Conservation (phyloP, 92 coral and sea anemone genomes). For the Porites divaricata region DNA sequence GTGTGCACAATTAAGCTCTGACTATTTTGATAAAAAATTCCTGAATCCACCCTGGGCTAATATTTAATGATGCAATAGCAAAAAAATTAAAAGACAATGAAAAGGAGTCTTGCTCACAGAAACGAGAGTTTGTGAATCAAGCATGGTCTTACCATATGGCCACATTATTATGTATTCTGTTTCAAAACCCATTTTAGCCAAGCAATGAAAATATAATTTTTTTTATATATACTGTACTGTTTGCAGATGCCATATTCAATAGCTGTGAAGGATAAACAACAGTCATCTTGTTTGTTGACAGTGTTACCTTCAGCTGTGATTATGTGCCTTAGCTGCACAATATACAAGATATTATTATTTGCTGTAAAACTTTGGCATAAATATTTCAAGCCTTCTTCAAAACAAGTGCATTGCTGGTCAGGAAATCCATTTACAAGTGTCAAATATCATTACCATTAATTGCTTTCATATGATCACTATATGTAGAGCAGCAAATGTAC, state of each 20-base stretch:
- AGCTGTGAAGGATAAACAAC: neutral
- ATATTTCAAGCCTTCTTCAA: slow-evolving; percentile 1
- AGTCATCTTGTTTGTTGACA: neutral
- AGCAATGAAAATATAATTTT: neutral
- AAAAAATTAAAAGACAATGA: too few relatives aligned
- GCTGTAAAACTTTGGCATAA: neutral
- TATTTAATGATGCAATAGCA: too few relatives aligned
- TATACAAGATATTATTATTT: neutral
- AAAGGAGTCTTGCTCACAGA: too few relatives aligned
- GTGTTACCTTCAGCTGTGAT: neutral
- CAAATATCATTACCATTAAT: neutral
- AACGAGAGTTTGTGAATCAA: too few relatives aligned
- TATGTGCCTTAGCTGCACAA: neutral
- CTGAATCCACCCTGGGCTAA: too few relatives aligned
- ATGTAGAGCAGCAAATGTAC: neutral
- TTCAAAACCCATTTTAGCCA: neutral
- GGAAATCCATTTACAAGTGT: slow-evolving; percentile 24
- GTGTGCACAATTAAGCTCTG: too few relatives aligned
- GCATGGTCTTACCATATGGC: too few relatives aligned
- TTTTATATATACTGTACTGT: neutral
- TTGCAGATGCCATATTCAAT: neutral
- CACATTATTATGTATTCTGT: too few relatives aligned
- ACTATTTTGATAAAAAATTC: too few relatives aligned
- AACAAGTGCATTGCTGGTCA: slow-evolving; percentile 1
- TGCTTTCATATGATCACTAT: neutral